Evolutionary conservation across 2,113 vertebrate species (phyloP), one percentile per base, ranked within the genome.

Genomic region (Spheniscus mendiculus): DNA sequence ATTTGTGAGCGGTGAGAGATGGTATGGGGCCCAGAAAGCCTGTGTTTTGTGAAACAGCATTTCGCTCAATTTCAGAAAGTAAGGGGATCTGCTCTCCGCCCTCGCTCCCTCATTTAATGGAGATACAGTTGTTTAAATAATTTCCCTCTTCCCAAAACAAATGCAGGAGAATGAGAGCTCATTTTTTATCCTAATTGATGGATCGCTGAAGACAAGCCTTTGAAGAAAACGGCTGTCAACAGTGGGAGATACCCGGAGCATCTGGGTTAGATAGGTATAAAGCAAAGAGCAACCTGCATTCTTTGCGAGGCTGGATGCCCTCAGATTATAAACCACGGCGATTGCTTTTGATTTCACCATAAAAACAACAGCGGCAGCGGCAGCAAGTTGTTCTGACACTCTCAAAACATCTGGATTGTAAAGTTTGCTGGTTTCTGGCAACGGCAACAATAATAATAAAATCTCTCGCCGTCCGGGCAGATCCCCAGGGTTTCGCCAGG

Each of bases 91-190:
- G 26, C 47, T 36, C 72, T 38, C 49, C 59, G 8, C 82, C 47
- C 81, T 56, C 79, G 0, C 63, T 61, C 74, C 71, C 61, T 67
- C 81, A 0, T 59, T 76, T 71, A 50, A 56, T 52, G 95, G 89
- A 52, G 82, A 94, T 87, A 11, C 95, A 86, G 93, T 95, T 96
- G 90, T 89, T 95, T 61, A 95, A 96, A 93, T 93, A 27, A 95
- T 95, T 95, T 61, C 76, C 95, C 90, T 55, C 87, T 91, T 86
- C 83, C 87, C 90, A 73, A 95, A 96, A 95, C 90, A 95, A 96
- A 91, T 9, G 95, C 79, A 3, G 45, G 80, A 65, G 93, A 73
- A 61, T 0, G 95, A 70, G 76, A 74, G 93, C 80, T 93, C 91
- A 20, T 95, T 93, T 93, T 95, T 96, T 79, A 91, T 70, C 95